phyloP scores from a whole-genome alignment of 2,113 vertebrate species.

The Prionailurus viverrinus region DNA sequence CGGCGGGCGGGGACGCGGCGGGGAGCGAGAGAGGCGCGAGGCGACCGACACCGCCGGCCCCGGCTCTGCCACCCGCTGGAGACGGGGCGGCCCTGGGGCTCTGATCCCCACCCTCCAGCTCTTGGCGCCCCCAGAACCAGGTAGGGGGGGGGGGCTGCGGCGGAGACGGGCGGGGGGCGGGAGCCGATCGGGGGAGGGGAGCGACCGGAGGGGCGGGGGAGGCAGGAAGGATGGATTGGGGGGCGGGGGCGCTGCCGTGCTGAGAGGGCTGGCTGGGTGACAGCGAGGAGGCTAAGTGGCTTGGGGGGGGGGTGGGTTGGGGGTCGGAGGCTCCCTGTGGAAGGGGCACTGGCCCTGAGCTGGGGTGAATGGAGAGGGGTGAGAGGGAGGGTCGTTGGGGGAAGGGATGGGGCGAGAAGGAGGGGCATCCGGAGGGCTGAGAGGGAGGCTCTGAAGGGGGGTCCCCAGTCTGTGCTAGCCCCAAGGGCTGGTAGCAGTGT shows the following conservation, averaged over 20 bases:
- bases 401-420: conserved; percentile 28
- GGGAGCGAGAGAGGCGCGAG: conserved; percentile 71
- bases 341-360: conserved; percentile 67
- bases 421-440: background rate
- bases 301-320: background rate
- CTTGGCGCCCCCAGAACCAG: conserved; percentile 75
- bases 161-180: conserved; percentile 72
- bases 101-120: conserved; percentile 64
- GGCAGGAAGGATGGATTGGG: conserved; percentile 53
- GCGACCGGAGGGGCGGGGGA: conserved; percentile 44
- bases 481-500: conserved; percentile 45
- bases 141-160: conserved; percentile 78
- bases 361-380: conserved; percentile 40
- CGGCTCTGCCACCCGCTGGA: conserved; percentile 54
- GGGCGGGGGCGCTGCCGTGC: conserved; percentile 63
- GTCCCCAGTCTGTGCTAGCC: conserved; percentile 29
- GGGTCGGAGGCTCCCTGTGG: conserved; percentile 57
- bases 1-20: conserved; percentile 76
- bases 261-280: conserved; percentile 66
- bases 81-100: conserved; percentile 42
- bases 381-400: conserved; percentile 54
- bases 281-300: conserved; percentile 48
- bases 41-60: conserved; percentile 50
- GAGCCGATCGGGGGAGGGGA: conserved; percentile 63
- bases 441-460: conserved; percentile 24